Conservation (phyloP, 2,797 vertebrate genomes). For the Eptatretus atami region DNA sequence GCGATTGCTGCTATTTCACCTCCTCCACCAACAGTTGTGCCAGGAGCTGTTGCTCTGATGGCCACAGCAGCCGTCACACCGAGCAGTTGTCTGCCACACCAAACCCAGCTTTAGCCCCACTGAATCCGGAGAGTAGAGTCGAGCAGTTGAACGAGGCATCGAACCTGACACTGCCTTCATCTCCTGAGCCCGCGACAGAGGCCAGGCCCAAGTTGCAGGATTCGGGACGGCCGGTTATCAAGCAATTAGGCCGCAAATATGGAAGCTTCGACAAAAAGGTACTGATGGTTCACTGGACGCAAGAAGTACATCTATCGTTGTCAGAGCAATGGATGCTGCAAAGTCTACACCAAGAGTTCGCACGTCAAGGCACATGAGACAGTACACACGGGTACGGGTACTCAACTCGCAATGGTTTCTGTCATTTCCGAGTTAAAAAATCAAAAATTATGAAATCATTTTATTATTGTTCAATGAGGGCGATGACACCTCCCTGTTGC, state of each 20-base stretch:
- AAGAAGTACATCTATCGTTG: neutral
- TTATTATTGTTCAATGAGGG: too few species aligned
- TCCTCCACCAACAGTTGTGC: too few species aligned
- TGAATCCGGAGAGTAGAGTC: neutral
- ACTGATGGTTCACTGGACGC: neutral
- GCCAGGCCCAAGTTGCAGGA: too few species aligned
- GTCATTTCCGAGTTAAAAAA: too few species aligned
- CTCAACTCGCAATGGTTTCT: neutral
- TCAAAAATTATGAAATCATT: too few species aligned
- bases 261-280: neutral
- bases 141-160: neutral
- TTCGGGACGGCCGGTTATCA: too few species aligned
- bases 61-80: too few species aligned
- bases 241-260: too few species aligned
- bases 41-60: too few species aligned
- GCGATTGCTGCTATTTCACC: neutral
- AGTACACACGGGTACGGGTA: neutral
- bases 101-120: neutral
- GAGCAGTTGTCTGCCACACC: too few species aligned
- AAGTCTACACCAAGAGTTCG: constrained; percentile 1
- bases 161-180: neutral
- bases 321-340: neutral
- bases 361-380: neutral
- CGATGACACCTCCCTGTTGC: too few species aligned
- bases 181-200: neutral